Percentiles rank a stretch among this genome's conserved stretches.
phyloP scores from a whole-genome alignment of 2,888 invertebrate genomes.

The Rotaria magnacalcarata region DNA sequence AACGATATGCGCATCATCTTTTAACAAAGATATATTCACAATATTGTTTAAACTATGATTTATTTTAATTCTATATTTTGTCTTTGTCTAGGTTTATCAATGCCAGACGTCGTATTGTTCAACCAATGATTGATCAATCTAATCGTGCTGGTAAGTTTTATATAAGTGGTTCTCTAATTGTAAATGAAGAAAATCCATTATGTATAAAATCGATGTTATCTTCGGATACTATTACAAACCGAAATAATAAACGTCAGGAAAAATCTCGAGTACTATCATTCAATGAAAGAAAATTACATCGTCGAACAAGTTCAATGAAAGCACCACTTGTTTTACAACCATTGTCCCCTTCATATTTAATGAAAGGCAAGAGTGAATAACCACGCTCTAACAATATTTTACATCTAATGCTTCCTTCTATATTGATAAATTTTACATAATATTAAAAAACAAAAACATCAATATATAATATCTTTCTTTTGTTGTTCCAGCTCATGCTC shows the following conservation, averaged over 20 bases:
- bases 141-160: conserved; percentile 45
- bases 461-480: neutral
- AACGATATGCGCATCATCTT: too few relatives aligned
- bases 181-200: neutral
- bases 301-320: neutral
- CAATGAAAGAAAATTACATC: neutral
- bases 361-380: conserved; percentile 8
- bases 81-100: conserved; percentile 44
- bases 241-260: neutral
- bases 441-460: too few relatives aligned
- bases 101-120: conserved; percentile 45
- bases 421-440: neutral
- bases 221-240: neutral
- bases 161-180: neutral
- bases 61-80: neutral
- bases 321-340: neutral
- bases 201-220: neutral
- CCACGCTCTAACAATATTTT: conserved; percentile 1
- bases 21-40: too few relatives aligned
- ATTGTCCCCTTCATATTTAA: neutral
- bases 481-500: conserved; percentile 16
- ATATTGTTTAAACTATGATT: too few relatives aligned
- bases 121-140: conserved; percentile 46
- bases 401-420: neutral
- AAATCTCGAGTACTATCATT: neutral